Evolutionary conservation across 2,113 vertebrate genomes (phyloP).

Genomic region (Gymnarchus niloticus): DNA sequence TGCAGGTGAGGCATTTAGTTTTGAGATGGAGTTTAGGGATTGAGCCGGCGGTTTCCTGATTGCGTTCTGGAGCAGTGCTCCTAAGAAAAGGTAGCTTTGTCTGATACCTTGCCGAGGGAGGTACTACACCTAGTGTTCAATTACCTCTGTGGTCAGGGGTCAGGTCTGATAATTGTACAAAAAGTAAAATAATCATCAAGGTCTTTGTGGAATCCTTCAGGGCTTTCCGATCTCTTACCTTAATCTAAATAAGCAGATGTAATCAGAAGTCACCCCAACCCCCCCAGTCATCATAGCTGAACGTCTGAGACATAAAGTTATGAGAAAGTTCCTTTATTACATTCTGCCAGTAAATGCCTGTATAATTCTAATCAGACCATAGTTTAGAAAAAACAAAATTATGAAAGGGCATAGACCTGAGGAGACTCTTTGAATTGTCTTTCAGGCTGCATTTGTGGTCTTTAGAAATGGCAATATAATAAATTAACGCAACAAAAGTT

Average conservation of each 20-base stretch:
- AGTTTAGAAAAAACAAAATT: neutral
- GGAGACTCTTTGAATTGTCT: constrained; percentile 7
- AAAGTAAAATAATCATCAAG: constrained; percentile 25
- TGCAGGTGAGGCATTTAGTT: constrained; percentile 6
- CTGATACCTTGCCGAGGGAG: neutral
- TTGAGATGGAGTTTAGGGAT: neutral
- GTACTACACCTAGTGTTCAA: neutral
- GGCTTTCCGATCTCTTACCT: constrained; percentile 20
- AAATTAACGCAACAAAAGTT: constrained; percentile 19
- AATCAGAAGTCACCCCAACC: constrained; percentile 11
- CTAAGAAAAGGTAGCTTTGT: constrained; percentile 20
- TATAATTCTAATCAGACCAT: constrained; percentile 37
- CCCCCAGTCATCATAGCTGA: constrained; percentile 24
- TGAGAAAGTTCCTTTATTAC: constrained; percentile 31
- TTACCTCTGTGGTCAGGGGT: constrained; percentile 25
- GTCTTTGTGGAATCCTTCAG: constrained; percentile 22
- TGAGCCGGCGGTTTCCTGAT: neutral
- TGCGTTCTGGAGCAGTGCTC: neutral
- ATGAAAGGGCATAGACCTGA: neutral
- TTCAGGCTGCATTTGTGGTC: constrained; percentile 1
- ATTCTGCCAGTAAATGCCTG: constrained; percentile 18
- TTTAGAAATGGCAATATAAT: neutral
- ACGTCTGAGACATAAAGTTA: constrained; percentile 16
- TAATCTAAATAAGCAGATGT: constrained; percentile 31
- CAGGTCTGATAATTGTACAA: constrained; percentile 29